Percentiles rank a stretch among this genome's conserved stretches.
Evolutionary conservation across 2,888 invertebrate genomes (phyloP).

Genomic region (Thysanoteuthis rhombus): DNA sequence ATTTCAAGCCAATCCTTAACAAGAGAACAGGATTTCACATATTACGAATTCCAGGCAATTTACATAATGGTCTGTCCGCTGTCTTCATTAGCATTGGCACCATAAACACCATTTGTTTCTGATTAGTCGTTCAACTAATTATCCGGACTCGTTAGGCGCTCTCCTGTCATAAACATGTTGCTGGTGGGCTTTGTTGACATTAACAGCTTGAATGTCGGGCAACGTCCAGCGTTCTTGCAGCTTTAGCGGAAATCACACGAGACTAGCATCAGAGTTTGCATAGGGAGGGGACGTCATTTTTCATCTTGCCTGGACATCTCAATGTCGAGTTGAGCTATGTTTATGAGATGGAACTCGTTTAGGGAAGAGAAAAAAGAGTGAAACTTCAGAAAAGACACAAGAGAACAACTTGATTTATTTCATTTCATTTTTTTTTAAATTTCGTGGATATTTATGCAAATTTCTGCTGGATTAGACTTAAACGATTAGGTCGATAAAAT

Average conservation of each 20-base stretch:
- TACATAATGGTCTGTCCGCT: background rate
- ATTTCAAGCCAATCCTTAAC: background rate
- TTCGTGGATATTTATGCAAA: background rate
- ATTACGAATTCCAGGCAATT: background rate
- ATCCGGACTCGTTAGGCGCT: background rate
- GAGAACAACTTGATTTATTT: background rate
- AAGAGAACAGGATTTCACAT: background rate
- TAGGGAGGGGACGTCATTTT: background rate
- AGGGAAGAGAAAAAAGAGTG: background rate
- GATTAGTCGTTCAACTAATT: background rate
- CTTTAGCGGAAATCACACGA: background rate
- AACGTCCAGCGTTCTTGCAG: background rate
- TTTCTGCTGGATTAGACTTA: background rate
- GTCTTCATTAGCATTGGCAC: background rate
- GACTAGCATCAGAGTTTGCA: background rate
- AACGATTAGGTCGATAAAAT: background rate
- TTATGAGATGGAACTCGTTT: background rate
- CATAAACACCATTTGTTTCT: background rate
- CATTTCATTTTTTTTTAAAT: background rate
- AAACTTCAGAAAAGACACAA: too few species aligned
- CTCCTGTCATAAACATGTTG: background rate
- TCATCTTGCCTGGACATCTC: background rate
- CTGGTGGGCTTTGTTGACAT: background rate
- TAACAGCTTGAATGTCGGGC: background rate
- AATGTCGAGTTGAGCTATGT: background rate